These are phyloP conservation scores for Semnornis frantzii DNA, from an alignment of 2,113 vertebrate genomes.

Conservation along the genomic window DNA sequence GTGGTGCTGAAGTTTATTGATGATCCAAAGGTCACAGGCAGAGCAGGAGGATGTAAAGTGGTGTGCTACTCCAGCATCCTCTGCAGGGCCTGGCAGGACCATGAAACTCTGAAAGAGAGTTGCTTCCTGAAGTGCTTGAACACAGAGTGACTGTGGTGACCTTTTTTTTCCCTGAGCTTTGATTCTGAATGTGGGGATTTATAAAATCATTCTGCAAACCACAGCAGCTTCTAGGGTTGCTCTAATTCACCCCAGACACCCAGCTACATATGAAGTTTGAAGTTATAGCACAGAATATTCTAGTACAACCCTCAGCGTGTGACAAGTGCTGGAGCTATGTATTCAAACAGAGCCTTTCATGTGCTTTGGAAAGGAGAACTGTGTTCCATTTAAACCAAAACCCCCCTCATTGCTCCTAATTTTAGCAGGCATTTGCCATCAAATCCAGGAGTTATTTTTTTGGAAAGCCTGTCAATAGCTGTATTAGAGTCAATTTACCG, in stretches of 20 bases:
- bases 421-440: not conserved
- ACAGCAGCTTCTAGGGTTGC: not conserved
- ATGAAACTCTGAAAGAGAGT: not conserved
- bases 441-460: not conserved
- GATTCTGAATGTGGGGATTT: not conserved
- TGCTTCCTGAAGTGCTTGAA: not conserved
- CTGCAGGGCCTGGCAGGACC: fast-evolving
- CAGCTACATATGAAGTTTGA: not conserved
- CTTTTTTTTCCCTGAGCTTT: not conserved
- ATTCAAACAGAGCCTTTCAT: not conserved
- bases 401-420: not conserved
- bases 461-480: not conserved
- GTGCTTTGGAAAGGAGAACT: not conserved
- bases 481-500: not conserved
- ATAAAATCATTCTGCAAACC: not conserved
- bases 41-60: fast-evolving
- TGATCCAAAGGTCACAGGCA: fast-evolving
- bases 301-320: not conserved
- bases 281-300: not conserved
- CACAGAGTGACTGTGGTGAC: fast-evolving
- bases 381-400: not conserved
- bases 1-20: not conserved
- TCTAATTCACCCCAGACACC: not conserved
- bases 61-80: fast-evolving
- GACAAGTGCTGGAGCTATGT: not conserved